These are phyloP conservation scores for Sicus ferrugineus DNA, from an alignment of 2,888 invertebrate genomes.

Conservation along the genomic window DNA sequence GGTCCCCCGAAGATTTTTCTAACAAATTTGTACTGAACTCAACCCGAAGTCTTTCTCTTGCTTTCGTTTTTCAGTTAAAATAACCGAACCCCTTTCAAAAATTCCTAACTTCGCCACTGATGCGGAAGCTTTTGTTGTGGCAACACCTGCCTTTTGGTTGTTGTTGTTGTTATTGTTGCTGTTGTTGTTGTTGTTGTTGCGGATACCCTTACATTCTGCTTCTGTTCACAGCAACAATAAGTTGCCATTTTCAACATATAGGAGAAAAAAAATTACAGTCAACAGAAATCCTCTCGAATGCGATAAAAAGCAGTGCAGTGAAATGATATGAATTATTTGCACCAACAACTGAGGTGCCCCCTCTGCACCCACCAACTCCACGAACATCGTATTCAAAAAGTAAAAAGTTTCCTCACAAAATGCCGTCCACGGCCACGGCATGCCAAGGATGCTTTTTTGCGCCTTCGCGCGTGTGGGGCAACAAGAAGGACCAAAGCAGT, in stretches of 20 bases:
- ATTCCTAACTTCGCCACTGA: too few species aligned
- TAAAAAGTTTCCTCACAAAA: too few species aligned
- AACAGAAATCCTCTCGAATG: neutral
- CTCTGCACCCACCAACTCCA: neutral
- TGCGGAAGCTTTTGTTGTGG: neutral
- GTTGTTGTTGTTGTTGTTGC: neutral
- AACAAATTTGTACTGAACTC: too few species aligned
- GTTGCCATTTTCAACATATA: neutral
- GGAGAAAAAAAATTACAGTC: neutral
- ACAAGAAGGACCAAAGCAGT: neutral
- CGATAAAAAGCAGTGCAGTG: slow-evolving; percentile 6
- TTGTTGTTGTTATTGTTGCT: neutral
- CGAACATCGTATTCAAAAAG: too few species aligned
- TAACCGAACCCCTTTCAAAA: too few species aligned
- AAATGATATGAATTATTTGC: neutral
- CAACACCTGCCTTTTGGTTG: slow-evolving; percentile 14
- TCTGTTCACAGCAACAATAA: neutral
- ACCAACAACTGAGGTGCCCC: too few species aligned
- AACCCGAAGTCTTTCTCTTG: too few species aligned
- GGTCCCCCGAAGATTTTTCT: too few species aligned
- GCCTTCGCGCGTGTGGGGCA: too few species aligned
- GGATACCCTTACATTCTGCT: neutral
- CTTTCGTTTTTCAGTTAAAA: too few species aligned
- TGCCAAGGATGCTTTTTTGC: too few species aligned
- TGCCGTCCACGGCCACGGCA: too few species aligned